Evolutionary conservation across 2,888 invertebrate species (phyloP).

Genomic region (Eucera pruinosa): DNA sequence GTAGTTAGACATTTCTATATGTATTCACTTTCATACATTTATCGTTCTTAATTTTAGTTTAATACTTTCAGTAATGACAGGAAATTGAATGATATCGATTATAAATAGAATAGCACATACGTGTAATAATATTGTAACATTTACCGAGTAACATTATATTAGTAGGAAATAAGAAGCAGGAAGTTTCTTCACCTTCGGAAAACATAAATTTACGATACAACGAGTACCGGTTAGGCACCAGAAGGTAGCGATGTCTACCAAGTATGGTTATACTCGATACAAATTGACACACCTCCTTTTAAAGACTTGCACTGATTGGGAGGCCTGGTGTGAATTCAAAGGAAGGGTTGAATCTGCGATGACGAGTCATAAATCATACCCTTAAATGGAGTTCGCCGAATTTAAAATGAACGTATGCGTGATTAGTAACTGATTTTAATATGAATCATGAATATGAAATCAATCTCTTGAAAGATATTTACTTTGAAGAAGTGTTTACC

Average conservation of each 20-base stretch:
- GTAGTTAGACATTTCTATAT: too few relatives aligned
- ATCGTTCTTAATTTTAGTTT: too few relatives aligned
- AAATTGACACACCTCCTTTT: constrained; percentile 66
- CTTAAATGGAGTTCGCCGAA: constrained; percentile 42
- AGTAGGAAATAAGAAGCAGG: constrained; percentile 7
- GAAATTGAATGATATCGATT: background rate
- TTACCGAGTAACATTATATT: too few relatives aligned
- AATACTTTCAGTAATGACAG: too few relatives aligned
- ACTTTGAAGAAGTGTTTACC: too few relatives aligned
- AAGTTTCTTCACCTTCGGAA: constrained; percentile 24
- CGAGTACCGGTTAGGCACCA: constrained; percentile 4
- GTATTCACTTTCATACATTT: too few relatives aligned
- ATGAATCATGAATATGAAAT: background rate
- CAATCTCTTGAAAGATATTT: too few relatives aligned
- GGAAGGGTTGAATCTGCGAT: constrained; percentile 41
- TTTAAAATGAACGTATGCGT: background rate
- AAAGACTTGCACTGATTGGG: constrained; percentile 54
- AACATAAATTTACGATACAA: constrained; percentile 35
- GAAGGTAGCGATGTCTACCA: constrained; percentile 46
- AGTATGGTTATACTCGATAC: constrained; percentile 57
- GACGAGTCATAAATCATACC: constrained; percentile 37
- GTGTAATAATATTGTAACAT: background rate
- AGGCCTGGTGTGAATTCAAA: constrained; percentile 40
- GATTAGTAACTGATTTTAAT: background rate
- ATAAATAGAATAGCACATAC: background rate